phyloP scores from a whole-genome alignment of 2,113 vertebrate species.

The Picathartes gymnocephalus region DNA sequence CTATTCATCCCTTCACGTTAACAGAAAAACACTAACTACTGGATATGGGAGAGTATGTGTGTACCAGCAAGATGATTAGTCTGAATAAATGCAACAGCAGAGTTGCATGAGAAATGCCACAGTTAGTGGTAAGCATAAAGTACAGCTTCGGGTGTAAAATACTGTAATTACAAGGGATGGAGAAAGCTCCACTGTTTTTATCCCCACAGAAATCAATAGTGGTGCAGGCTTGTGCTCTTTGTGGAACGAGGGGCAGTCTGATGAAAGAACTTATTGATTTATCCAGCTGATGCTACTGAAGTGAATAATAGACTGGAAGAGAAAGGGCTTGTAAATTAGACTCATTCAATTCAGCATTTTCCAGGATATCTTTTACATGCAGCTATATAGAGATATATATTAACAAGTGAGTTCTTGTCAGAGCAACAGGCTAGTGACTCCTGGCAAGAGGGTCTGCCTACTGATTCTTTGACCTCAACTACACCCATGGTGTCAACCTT shows the following conservation, averaged over 20 bases:
- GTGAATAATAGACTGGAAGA: slow-evolving; percentile 58
- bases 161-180: slow-evolving; percentile 63
- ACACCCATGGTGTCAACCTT: background rate
- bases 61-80: slow-evolving; percentile 50
- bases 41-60: background rate
- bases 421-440: background rate
- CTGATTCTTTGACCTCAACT: background rate
- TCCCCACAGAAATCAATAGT: slow-evolving; percentile 65
- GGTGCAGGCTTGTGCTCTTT: slow-evolving; percentile 51
- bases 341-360: slow-evolving; percentile 41
- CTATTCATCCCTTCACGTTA: slow-evolving; percentile 47
- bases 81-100: slow-evolving; percentile 51
- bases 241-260: slow-evolving; percentile 23
- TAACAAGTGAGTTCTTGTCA: slow-evolving; percentile 14
- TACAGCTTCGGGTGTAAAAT: slow-evolving; percentile 66
- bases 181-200: slow-evolving; percentile 60
- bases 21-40: slow-evolving; percentile 55
- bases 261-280: slow-evolving; percentile 68
- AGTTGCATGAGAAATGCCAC: slow-evolving; percentile 53
- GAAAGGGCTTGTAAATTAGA: slow-evolving; percentile 47
- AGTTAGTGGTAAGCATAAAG: slow-evolving; percentile 57
- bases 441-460: background rate
- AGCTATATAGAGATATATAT: background rate
- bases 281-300: slow-evolving; percentile 47
- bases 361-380: background rate